phyloP scores from a whole-genome alignment of 2,113 vertebrate genomes.

The Sialia sialis region DNA sequence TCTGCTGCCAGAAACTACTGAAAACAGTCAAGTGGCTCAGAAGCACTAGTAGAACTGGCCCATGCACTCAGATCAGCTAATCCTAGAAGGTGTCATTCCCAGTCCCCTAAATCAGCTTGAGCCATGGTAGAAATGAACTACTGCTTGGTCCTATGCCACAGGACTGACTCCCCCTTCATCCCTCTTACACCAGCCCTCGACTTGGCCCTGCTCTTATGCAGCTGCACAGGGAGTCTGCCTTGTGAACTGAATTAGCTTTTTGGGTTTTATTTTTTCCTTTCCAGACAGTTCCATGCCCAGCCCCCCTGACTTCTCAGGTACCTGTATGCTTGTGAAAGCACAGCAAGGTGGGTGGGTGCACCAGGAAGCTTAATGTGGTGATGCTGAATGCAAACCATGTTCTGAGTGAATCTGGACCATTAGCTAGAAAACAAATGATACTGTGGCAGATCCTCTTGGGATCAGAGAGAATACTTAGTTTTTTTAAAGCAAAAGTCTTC shows the following conservation, averaged over 20 bases:
- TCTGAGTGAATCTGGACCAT: not conserved
- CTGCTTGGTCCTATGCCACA: rapidly evolving
- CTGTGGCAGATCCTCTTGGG: not conserved
- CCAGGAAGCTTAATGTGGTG: not conserved
- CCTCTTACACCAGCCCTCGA: not conserved
- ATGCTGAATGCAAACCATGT: not conserved
- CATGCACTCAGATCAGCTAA: not conserved
- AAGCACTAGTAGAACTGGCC: not conserved
- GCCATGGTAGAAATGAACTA: not conserved
- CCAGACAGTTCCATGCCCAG: not conserved
- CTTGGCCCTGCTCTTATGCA: not conserved
- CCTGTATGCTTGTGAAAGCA: not conserved
- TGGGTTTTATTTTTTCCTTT: not conserved
- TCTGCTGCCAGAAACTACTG: not conserved
- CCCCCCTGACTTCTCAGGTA: not conserved
- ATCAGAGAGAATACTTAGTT: not conserved
- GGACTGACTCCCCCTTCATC: not conserved
- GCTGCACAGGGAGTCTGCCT: not conserved
- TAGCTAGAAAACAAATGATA: not conserved
- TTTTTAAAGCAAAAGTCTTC: not conserved
- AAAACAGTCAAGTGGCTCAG: not conserved
- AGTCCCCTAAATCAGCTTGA: not conserved
- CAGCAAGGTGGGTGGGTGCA: not conserved
- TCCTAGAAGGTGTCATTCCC: not conserved
- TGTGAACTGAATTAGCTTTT: not conserved